These are phyloP conservation scores for Ichneumon xanthorius DNA, from an alignment of 2,888 invertebrate genomes.

Conservation along the genomic window DNA sequence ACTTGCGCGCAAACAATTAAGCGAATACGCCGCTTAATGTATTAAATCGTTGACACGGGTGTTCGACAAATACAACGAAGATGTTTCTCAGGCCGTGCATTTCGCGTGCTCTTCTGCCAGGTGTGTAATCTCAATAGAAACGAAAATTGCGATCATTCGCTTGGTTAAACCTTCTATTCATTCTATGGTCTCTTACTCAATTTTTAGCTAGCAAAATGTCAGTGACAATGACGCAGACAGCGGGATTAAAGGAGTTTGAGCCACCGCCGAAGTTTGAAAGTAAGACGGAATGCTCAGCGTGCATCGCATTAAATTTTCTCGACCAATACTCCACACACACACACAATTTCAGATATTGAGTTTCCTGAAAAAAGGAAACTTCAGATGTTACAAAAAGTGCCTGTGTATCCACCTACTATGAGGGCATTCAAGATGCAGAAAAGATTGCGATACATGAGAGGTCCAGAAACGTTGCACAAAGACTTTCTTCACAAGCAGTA, in stretches of 20 bases:
- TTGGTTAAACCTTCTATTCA: slow-evolving; percentile 40
- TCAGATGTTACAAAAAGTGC: slow-evolving; percentile 90
- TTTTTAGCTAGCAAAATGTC: slow-evolving; percentile 50
- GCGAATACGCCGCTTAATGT: slow-evolving; percentile 29
- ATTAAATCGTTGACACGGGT: background rate
- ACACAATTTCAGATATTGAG: slow-evolving; percentile 74
- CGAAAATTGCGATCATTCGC: slow-evolving; percentile 16
- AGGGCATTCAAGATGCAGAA: slow-evolving; percentile 95
- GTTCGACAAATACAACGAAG: slow-evolving; percentile 15
- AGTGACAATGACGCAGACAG: slow-evolving; percentile 76
- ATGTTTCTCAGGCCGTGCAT: slow-evolving; percentile 60
- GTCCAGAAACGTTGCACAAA: slow-evolving; percentile 95
- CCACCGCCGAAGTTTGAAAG: slow-evolving; percentile 90
- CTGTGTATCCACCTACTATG: slow-evolving; percentile 88
- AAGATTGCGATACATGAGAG: slow-evolving; percentile 93
- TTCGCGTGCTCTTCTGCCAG: slow-evolving; percentile 56
- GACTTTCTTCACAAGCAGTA: slow-evolving; percentile 95
- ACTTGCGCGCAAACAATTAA: background rate
- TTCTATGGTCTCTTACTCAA: slow-evolving; percentile 7
- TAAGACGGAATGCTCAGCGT: slow-evolving; percentile 82
- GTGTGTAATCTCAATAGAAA: slow-evolving; percentile 56
- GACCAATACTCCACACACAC: background rate
- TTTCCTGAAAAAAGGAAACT: slow-evolving; percentile 89
- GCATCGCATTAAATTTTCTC: slow-evolving; percentile 13
- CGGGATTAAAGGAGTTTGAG: slow-evolving; percentile 90